Percentiles rank a stretch among this genome's conserved stretches.
These are phyloP conservation scores for Alligator sinensis DNA, from an alignment of 2,113 vertebrate species.

Conservation along the genomic window DNA sequence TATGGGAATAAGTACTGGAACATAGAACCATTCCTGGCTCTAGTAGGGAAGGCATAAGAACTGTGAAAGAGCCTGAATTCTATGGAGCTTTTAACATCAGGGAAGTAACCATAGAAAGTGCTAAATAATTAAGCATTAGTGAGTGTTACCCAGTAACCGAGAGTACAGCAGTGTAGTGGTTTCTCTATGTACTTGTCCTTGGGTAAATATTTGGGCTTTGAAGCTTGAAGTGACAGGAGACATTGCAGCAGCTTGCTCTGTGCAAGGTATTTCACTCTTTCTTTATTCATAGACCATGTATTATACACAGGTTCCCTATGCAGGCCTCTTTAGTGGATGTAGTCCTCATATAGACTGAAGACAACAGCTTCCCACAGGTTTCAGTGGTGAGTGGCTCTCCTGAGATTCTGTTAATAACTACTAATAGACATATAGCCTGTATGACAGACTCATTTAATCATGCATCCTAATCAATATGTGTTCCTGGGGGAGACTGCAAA, in stretches of 20 bases:
- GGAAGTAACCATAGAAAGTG: slow-evolving; percentile 56
- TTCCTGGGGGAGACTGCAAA: accelerated
- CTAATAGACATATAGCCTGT: accelerated
- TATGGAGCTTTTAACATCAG: not conserved
- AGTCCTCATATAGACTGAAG: not conserved
- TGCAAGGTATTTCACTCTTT: slow-evolving; percentile 2
- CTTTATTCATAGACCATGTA: slow-evolving; percentile 57
- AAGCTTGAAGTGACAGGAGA: slow-evolving; percentile 40
- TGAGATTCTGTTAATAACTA: not conserved
- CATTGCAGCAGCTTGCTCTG: slow-evolving; percentile 15
- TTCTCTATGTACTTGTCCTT: slow-evolving; percentile 48
- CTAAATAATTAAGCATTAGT: slow-evolving; percentile 65
- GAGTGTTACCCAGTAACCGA: slow-evolving; percentile 55
- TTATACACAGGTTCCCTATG: not conserved
- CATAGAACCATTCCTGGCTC: not conserved
- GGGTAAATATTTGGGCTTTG: slow-evolving; percentile 73
- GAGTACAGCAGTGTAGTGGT: slow-evolving; percentile 38
- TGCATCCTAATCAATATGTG: not conserved
- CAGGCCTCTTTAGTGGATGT: accelerated
- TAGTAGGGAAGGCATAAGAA: accelerated
- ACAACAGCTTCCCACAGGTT: not conserved
- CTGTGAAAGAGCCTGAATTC: not conserved
- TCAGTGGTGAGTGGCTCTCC: accelerated
- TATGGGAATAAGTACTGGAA: not conserved
- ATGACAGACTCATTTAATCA: not conserved